Base-by-base conservation (phyloP, 2,797 vertebrate genomes). In the Botia almorhae region DNA sequence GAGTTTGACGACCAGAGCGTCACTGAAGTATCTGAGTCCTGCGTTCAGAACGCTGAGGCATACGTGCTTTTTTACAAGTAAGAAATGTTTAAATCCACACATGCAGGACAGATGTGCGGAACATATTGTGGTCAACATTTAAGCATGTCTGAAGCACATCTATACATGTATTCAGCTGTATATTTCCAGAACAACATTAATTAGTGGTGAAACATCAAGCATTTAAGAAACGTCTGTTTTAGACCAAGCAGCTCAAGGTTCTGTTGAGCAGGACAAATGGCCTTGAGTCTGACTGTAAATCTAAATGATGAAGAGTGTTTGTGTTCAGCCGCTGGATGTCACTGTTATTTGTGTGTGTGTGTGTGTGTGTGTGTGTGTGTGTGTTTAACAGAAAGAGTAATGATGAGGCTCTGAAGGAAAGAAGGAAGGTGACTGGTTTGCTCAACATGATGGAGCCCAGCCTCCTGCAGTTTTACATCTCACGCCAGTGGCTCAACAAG, bases 11-110 rank as follows among this genome's bases (percentile, higher is more conserved):
- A 99, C 91, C 98, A 99, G 83, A 98, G 96, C 48, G 98, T 99
- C 83, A 99, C 97, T 2, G 97, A 99, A 91, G 98, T 99, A 79
- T 94, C 97, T 0, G 98, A 98, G 87, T 95, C 96, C 71, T 96
- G 95, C 7, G 96, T 99, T 64, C 98, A 99, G 91, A 99, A 98
- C 51, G 95, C 97, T 0, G 98, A 99, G 89, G 98, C 98, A 63
- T 99, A 99, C 29, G 98, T 99, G 79, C 96, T 99, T 64, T 99
- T 99, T 89, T 99, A 99, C 88, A 99, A 98, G 98, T 99, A 94
- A 33, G 33, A 33, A 69, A 36, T 2, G 16, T 17, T 61, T 68
- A 46, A 48, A 36, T 73, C n/a, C 1, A 23, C 36, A 56, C 12
- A 11, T 50, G 60, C 60, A 33, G 13, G 26, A 63, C 60, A 5